phyloP scores from a whole-genome alignment of 2,797 vertebrate species.

The Acomys russatus region DNA sequence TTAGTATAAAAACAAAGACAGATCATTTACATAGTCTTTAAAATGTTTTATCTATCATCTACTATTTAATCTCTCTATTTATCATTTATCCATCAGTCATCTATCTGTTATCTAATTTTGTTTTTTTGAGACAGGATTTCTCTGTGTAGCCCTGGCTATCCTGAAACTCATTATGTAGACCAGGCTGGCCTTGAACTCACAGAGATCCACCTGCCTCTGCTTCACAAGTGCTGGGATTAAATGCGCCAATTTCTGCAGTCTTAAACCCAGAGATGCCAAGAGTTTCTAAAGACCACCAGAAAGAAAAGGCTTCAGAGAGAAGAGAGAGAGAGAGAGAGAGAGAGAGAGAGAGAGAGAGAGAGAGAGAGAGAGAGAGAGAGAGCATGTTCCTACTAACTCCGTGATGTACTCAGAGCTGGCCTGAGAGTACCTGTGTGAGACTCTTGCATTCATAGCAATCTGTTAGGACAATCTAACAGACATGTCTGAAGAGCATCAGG shows the following conservation, averaged over 20 bases:
- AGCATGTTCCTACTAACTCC: not conserved
- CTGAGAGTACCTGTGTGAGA: not conserved
- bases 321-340: too few species aligned
- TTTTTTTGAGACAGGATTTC: not conserved
- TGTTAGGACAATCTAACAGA: not conserved
- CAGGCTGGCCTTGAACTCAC: not conserved
- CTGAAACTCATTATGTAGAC: not conserved
- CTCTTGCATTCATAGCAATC: not conserved
- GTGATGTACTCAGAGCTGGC: not conserved
- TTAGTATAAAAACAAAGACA: not conserved
- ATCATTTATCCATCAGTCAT: not conserved
- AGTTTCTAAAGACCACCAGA: not conserved
- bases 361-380: not conserved
- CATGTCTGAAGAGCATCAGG: not conserved
- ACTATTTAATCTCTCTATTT: too few species aligned
- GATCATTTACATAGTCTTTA: not conserved
- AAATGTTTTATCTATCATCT: not conserved
- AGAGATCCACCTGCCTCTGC: not conserved
- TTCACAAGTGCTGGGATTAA: not conserved
- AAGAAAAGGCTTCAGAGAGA: not conserved
- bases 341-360: too few species aligned
- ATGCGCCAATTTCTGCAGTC: not conserved
- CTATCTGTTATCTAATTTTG: not conserved
- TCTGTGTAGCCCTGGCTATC: not conserved
- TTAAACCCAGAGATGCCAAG: not conserved